Percentiles rank a stretch among this genome's conserved stretches.
phyloP scores from a whole-genome alignment of 2,888 invertebrate genomes.

The Zaprionus bogoriensis region DNA sequence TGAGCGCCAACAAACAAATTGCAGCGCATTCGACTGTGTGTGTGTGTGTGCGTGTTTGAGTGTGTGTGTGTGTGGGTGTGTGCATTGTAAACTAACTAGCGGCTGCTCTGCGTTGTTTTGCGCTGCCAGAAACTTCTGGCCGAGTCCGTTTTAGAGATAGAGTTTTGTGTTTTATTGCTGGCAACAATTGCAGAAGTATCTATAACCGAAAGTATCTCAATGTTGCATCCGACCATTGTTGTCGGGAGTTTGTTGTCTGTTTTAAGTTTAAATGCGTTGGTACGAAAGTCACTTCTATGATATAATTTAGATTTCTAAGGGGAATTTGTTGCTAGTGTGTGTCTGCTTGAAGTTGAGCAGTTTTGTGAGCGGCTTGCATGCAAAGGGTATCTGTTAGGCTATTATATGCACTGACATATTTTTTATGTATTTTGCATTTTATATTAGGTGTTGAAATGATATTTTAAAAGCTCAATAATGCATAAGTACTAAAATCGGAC shows the following conservation, averaged over 20 bases:
- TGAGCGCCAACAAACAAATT: constrained; percentile 43
- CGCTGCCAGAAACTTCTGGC: constrained; percentile 31
- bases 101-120: constrained; percentile 11
- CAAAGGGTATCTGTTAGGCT: too few relatives aligned
- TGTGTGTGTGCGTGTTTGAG: background rate
- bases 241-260: background rate
- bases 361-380: too few relatives aligned
- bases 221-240: constrained; percentile 51
- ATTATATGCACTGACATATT: too few relatives aligned
- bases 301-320: too few relatives aligned
- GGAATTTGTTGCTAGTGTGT: too few relatives aligned
- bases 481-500: too few relatives aligned
- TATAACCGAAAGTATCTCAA: constrained; percentile 43
- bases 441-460: too few relatives aligned
- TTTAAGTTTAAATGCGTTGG: constrained; percentile 18
- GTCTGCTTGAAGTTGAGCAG: too few relatives aligned
- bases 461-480: too few relatives aligned
- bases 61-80: background rate
- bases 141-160: constrained; percentile 23
- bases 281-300: background rate
- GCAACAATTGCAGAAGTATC: constrained; percentile 17
- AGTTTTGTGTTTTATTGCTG: constrained; percentile 27
- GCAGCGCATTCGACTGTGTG: constrained; percentile 21
- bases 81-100: constrained; percentile 13
- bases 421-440: too few relatives aligned